These are phyloP conservation scores for Python bivittatus DNA, from an alignment of 2,113 vertebrate genomes.

Conservation along the genomic window DNA sequence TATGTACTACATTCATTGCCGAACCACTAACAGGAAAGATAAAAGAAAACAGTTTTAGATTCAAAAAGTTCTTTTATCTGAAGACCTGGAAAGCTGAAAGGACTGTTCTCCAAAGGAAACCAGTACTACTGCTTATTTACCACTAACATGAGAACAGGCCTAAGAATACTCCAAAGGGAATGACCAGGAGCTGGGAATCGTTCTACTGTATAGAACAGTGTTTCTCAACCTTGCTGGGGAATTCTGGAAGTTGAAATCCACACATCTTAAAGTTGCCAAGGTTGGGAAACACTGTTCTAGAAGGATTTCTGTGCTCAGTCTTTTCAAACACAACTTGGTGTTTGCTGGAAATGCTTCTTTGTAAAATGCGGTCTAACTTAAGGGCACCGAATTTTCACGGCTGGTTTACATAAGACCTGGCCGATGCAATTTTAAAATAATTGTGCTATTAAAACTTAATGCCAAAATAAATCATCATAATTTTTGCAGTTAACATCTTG, in stretches of 20 bases:
- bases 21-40: conserved; percentile 81
- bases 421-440: background rate
- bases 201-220: rapidly evolving
- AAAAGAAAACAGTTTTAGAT: rapidly evolving
- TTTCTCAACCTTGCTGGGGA: background rate
- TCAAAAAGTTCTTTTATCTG: background rate
- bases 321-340: background rate
- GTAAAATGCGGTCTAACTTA: background rate
- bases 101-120: background rate
- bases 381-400: background rate
- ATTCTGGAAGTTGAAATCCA: background rate
- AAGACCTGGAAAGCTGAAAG: conserved; percentile 14
- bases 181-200: background rate
- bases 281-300: background rate
- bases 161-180: background rate
- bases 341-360: background rate
- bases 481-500: conserved; percentile 21
- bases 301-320: background rate
- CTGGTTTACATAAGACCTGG: background rate
- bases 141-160: background rate
- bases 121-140: background rate
- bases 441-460: conserved; percentile 8
- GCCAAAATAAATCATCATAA: background rate
- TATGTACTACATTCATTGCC: conserved; percentile 91
- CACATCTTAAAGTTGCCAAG: background rate